phyloP scores from a whole-genome alignment of 2,797 vertebrate species.

The Mormyrops boulengeri region DNA sequence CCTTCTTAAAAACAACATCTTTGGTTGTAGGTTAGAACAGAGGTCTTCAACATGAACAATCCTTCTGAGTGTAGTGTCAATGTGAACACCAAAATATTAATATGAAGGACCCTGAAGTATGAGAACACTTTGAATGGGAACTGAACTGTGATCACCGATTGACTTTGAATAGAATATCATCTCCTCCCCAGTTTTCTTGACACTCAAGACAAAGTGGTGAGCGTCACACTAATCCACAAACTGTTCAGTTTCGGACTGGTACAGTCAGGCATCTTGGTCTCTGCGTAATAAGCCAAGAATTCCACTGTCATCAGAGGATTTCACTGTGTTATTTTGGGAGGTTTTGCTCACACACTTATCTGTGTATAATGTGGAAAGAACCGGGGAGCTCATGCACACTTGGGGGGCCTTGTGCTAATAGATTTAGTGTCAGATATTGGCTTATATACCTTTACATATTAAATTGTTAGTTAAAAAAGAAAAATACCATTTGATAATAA shows the following conservation, averaged over 20 bases:
- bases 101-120: background rate
- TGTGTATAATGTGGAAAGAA: background rate
- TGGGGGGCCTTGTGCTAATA: background rate
- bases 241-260: background rate
- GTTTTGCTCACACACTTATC: background rate
- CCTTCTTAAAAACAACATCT: background rate
- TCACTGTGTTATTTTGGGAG: background rate
- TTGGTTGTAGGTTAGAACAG: background rate
- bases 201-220: background rate
- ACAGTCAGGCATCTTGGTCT: background rate
- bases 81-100: background rate
- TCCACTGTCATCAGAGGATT: background rate
- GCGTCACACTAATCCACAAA: background rate
- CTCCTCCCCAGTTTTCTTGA: background rate
- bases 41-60: background rate
- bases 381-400: background rate
- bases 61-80: background rate
- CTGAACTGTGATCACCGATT: background rate
- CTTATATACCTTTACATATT: background rate
- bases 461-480: background rate
- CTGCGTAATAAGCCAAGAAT: background rate
- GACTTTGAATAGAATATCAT: background rate
- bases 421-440: background rate
- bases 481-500: background rate
- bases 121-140: background rate